Evolutionary conservation across 2,888 invertebrate species (phyloP).

Genomic region (Amaurobius ferox): DNA sequence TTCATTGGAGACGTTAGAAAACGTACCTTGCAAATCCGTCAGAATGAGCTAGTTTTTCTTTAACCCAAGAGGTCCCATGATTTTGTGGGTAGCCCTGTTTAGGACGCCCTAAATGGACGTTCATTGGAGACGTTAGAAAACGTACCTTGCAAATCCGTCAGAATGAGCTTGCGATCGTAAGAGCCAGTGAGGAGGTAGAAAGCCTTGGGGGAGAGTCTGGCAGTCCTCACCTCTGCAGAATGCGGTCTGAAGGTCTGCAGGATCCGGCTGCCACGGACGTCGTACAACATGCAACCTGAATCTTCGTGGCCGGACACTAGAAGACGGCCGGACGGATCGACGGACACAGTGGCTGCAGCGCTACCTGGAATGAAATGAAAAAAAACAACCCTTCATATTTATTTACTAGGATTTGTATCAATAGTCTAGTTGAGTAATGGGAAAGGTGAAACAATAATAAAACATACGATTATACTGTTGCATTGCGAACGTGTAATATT

Average conservation of each 20-base stretch:
- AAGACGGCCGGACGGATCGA: constrained; percentile 96
- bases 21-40: constrained; percentile 97
- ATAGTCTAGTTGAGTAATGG: no score
- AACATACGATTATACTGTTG: no score
- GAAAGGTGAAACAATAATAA: no score
- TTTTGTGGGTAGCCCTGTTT: no score
- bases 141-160: constrained; percentile 97
- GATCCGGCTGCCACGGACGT: constrained; percentile 93
- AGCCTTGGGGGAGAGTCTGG: constrained; percentile 97
- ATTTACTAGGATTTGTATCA: no score
- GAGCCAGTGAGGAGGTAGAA: constrained; percentile 97
- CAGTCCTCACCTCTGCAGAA: constrained; percentile 93
- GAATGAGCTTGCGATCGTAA: constrained; percentile 94
- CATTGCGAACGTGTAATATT: no score
- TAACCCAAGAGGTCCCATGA: no score
- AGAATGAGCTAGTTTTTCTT: no score
- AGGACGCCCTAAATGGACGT: no score
- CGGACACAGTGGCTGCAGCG: constrained; percentile 94
- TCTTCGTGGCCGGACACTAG: constrained; percentile 98
- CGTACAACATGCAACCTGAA: constrained; percentile 92
- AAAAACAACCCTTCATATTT: no score
- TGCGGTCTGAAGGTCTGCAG: constrained; percentile 97
- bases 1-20: no score
- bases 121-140: no score
- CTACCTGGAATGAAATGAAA: constrained; percentile 82